phyloP scores from a whole-genome alignment of 1,140 invertebrate genomes.

The Scaptomyza hsui region DNA sequence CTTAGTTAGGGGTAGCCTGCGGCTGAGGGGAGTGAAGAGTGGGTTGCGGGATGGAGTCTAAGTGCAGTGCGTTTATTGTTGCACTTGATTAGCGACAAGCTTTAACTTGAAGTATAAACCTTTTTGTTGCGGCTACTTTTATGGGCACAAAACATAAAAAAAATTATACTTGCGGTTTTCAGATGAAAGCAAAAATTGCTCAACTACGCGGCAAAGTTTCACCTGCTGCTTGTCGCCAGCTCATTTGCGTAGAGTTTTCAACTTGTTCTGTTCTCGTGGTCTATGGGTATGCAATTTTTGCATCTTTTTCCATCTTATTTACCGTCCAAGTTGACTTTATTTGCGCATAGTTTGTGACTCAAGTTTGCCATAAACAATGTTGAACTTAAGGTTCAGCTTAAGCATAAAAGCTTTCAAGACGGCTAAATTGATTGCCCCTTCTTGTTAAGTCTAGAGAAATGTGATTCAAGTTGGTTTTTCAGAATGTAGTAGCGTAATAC shows the following conservation, averaged over 20 bases:
- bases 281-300: not conserved
- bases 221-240: conserved; percentile 42
- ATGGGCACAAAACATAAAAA: conserved; percentile 28
- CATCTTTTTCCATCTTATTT: not conserved
- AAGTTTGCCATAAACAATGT: conserved; percentile 80
- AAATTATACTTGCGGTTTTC: conserved; percentile 43
- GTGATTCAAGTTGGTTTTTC: conserved; percentile 22
- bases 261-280: conserved; percentile 13
- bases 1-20: not conserved
- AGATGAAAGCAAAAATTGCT: conserved; percentile 55
- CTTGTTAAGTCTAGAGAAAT: not conserved
- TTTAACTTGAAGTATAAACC: conserved; percentile 47
- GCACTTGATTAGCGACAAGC: conserved; percentile 73
- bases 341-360: conserved; percentile 75
- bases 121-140: conserved; percentile 47
- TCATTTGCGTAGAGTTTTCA: conserved; percentile 58
- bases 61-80: conserved; percentile 50
- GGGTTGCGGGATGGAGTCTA: too few species aligned
- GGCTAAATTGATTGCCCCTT: conserved; percentile 66
- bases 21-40: not conserved
- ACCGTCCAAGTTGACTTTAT: conserved; percentile 74
- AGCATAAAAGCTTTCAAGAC: conserved; percentile 64
- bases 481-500: not conserved
- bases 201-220: conserved; percentile 64
- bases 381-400: conserved; percentile 70